Percentiles rank a stretch among this genome's conserved stretches.
phyloP scores from a whole-genome alignment of 2,888 invertebrate genomes.

The Embidobia sp. region DNA sequence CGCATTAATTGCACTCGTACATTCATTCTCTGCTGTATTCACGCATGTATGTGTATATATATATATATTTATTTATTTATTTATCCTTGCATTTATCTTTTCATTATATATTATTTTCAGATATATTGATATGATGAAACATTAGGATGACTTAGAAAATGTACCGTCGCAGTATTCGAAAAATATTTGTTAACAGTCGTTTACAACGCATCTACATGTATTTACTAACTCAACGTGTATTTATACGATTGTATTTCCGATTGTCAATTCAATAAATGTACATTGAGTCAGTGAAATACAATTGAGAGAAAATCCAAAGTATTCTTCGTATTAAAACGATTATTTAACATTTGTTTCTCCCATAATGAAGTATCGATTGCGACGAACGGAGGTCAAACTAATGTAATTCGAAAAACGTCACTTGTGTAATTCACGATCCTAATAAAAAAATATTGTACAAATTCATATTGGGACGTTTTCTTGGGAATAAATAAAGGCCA shows the following conservation, averaged over 20 bases:
- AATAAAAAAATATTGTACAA: constrained; percentile 8
- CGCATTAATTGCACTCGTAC: constrained; percentile 12
- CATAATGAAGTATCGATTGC: no score
- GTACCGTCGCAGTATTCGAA: background rate
- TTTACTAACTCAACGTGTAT: no score
- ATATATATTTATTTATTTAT: no score
- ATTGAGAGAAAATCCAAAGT: no score
- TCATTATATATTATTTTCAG: constrained; percentile 10
- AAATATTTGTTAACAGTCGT: no score
- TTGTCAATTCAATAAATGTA: no score
- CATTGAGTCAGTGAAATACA: no score
- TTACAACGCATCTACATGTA: no score
- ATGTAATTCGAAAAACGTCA: background rate
- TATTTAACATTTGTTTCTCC: no score
- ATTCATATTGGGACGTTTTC: constrained; percentile 8
- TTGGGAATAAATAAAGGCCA: background rate
- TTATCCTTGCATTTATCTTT: background rate
- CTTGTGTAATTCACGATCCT: background rate
- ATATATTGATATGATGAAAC: constrained; percentile 33
- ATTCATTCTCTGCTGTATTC: constrained; percentile 4
- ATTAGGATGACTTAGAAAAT: constrained; percentile 36
- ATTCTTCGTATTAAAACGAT: no score
- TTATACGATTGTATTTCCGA: no score
- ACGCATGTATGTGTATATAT: constrained; percentile 20
- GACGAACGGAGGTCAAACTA: no score